Evolutionary conservation across 1,140 invertebrate species (phyloP).

Genomic region (Nylanderia fulva): DNA sequence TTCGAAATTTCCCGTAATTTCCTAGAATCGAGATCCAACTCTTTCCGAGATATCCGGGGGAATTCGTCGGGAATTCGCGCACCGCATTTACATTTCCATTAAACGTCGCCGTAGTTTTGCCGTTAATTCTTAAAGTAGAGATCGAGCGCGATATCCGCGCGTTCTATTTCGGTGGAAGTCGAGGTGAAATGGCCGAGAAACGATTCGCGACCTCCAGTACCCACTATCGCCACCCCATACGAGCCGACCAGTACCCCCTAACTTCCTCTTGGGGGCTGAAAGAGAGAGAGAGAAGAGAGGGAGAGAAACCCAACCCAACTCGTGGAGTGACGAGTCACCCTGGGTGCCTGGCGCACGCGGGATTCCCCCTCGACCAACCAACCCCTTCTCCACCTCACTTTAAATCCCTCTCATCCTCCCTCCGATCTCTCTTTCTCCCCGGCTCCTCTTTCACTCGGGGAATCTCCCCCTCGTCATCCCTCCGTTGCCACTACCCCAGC

Average conservation of each 20-base stretch:
- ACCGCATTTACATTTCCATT: conserved; percentile 54
- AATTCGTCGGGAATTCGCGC: conserved; percentile 25
- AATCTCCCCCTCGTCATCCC: conserved; percentile 19
- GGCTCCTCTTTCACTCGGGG: conserved; percentile 46
- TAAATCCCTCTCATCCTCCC: conserved; percentile 56
- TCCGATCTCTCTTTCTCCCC: conserved; percentile 61
- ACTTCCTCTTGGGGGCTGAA: neutral
- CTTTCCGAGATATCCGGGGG: neutral
- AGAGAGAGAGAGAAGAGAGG: neutral
- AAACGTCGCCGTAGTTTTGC: conserved; percentile 33
- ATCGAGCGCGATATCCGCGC: conserved; percentile 67
- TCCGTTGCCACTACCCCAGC: conserved; percentile 37
- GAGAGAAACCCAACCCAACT: conserved; percentile 65
- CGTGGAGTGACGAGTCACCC: conserved; percentile 68
- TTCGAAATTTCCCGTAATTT: neutral
- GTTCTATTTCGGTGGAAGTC: conserved; percentile 70
- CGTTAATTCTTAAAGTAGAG: conserved; percentile 68
- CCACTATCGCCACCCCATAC: conserved; percentile 53
- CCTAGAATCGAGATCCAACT: neutral
- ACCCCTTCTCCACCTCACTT: conserved; percentile 16
- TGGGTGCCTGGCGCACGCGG: conserved; percentile 68
- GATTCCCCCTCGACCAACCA: conserved; percentile 54
- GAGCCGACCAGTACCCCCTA: conserved; percentile 60
- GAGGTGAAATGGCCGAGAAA: conserved; percentile 71
- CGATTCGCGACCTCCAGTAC: conserved; percentile 72